Evolutionary conservation across 2,113 vertebrate species (phyloP).

Genomic region (Silurus glanis): DNA sequence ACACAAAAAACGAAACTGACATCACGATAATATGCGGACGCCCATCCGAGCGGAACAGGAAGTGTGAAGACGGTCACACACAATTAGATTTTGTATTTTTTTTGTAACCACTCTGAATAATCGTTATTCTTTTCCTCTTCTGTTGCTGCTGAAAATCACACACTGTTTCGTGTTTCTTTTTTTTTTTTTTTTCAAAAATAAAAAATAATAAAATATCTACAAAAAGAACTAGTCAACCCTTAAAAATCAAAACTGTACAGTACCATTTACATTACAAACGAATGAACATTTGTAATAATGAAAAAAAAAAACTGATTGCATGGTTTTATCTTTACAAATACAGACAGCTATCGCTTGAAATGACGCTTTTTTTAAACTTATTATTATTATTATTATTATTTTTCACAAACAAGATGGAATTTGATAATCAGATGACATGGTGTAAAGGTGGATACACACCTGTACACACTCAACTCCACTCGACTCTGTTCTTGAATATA

Average conservation of each 20-base stretch:
- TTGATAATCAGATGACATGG: constrained; percentile 55
- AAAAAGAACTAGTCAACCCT: constrained; percentile 85
- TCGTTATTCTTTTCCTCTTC: constrained; percentile 64
- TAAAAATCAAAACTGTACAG: constrained; percentile 99
- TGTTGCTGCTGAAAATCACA: constrained; percentile 74
- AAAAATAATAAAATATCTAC: constrained; percentile 88
- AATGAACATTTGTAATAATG: constrained; percentile 66
- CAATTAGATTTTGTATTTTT: constrained; percentile 35
- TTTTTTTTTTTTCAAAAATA: constrained; percentile 72
- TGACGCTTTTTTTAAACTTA: constrained; percentile 48
- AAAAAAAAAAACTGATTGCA: constrained; percentile 71
- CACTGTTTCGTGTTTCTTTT: constrained; percentile 64
- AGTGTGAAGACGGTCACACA: constrained; percentile 64
- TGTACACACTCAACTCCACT: background rate
- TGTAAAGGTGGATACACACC: constrained; percentile 42
- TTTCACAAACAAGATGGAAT: constrained; percentile 33
- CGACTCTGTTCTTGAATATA: background rate
- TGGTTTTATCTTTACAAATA: constrained; percentile 86
- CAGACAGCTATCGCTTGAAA: constrained; percentile 82
- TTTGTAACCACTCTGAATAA: constrained; percentile 46
- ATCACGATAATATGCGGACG: constrained; percentile 83
- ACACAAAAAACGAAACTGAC: constrained; percentile 58
- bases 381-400: constrained; percentile 6
- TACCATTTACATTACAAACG: constrained; percentile 89
- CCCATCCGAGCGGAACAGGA: constrained; percentile 74